Evolutionary conservation across 2,888 invertebrate genomes (phyloP).

Genomic region (Lathronympha strigana): DNA sequence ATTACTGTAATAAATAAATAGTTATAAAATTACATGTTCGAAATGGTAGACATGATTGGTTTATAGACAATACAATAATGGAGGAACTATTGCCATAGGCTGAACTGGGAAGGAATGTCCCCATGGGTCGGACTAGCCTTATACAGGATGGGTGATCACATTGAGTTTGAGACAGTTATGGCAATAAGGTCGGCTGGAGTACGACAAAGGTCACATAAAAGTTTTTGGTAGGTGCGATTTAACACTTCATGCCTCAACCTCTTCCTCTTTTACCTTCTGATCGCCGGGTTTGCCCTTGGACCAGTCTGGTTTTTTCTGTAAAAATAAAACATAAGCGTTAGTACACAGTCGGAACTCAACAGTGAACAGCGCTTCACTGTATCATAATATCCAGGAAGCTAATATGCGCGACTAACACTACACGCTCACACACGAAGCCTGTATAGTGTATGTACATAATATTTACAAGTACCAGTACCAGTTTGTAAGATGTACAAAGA

Average conservation of each 20-base stretch:
- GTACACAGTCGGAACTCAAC: conserved; percentile 24
- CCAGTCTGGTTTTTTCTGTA: conserved; percentile 97
- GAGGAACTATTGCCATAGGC: conserved; percentile 55
- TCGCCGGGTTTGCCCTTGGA: conserved; percentile 95
- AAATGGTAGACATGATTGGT: conserved; percentile 63
- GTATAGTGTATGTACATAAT: conserved; percentile 35
- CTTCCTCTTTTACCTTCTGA: conserved; percentile 94
- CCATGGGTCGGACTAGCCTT: conserved; percentile 42
- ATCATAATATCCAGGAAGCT: conserved; percentile 12
- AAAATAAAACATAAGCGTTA: conserved; percentile 61
- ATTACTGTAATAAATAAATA: conserved; percentile 77
- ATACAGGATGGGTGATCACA: conserved; percentile 63
- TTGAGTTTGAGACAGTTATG: conserved; percentile 61
- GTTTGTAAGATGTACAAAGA: too few relatives aligned
- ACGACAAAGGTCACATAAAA: conserved; percentile 67
- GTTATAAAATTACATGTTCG: conserved; percentile 69
- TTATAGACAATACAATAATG: conserved; percentile 63
- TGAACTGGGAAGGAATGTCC: conserved; percentile 46
- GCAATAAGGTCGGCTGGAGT: conserved; percentile 67
- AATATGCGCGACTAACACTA: conserved; percentile 16
- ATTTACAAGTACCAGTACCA: conserved; percentile 27
- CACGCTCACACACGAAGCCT: conserved; percentile 41
- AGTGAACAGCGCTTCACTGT: conserved; percentile 49
- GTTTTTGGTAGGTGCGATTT: conserved; percentile 62
- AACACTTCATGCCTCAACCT: conserved; percentile 91